phyloP scores from a whole-genome alignment of 2,888 invertebrate genomes.

The Brachypalpus laphriformis region DNA sequence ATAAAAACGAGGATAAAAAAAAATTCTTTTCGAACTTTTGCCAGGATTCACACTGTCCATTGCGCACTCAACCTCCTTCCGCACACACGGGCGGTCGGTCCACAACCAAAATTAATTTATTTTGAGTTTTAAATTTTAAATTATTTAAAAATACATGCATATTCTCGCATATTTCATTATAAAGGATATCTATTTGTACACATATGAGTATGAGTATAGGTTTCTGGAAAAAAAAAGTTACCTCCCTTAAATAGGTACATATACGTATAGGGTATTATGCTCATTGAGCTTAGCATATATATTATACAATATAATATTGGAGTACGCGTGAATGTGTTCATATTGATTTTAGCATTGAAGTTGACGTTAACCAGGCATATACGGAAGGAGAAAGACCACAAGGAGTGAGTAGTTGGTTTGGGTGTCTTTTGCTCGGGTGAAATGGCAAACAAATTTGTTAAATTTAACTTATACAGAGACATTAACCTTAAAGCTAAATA shows the following conservation, averaged over 20 bases:
- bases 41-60: constrained; percentile 7
- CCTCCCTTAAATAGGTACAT: constrained; percentile 67
- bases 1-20: background rate
- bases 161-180: constrained; percentile 59
- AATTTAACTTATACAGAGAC: constrained; percentile 60
- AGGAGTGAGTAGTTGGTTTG: constrained; percentile 27
- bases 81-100: background rate
- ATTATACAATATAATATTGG: constrained; percentile 35
- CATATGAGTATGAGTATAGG: constrained; percentile 26
- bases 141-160: constrained; percentile 64
- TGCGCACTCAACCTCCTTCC: background rate
- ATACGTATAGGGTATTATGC: constrained; percentile 52
- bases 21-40: constrained; percentile 5
- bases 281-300: constrained; percentile 70
- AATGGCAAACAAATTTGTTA: constrained; percentile 65
- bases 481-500: constrained; percentile 61
- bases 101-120: constrained; percentile 61
- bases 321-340: constrained; percentile 62
- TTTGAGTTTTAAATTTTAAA: constrained; percentile 66
- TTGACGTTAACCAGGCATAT: constrained; percentile 58
- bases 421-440: constrained; percentile 31
- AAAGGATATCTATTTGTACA: constrained; percentile 39
- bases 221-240: constrained; percentile 49
- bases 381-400: constrained; percentile 28
- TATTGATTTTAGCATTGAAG: constrained; percentile 72